Evolutionary conservation across 2,888 invertebrate genomes (phyloP).

Genomic region (Altica lythri): DNA sequence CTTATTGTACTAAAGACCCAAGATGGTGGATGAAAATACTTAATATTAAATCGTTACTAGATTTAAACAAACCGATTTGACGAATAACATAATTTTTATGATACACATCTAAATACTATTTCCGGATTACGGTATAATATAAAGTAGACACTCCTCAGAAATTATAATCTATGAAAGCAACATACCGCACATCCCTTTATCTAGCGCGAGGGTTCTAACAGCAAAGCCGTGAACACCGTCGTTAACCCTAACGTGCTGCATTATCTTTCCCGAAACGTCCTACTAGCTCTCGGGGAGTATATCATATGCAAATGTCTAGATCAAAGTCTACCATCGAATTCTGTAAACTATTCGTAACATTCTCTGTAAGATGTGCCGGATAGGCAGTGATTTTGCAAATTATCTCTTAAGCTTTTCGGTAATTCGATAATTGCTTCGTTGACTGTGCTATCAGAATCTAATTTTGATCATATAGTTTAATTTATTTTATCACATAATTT

Average conservation of each 20-base stretch:
- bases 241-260: conserved; percentile 31
- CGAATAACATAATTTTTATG: no score
- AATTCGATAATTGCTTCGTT: conserved; percentile 27
- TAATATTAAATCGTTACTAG: no score
- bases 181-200: conserved; percentile 19
- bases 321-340: conserved; percentile 45
- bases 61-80: no score
- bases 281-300: conserved; percentile 37
- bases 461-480: no score
- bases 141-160: conserved; percentile 5
- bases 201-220: conserved; percentile 27
- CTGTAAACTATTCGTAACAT: conserved; percentile 34
- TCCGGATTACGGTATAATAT: no score
- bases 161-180: conserved; percentile 24
- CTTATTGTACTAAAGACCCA: no score
- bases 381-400: conserved; percentile 35
- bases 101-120: no score
- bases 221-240: conserved; percentile 53
- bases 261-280: conserved; percentile 33
- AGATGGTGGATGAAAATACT: no score
- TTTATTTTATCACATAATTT: no score
- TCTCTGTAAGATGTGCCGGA: conserved; percentile 30
- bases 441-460: no score
- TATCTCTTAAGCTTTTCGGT: conserved; percentile 25
- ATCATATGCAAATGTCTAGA: conserved; percentile 51